Base-by-base conservation (phyloP, 2,797 vertebrate genomes). In the Ctenochaetus hawaiiensis region DNA sequence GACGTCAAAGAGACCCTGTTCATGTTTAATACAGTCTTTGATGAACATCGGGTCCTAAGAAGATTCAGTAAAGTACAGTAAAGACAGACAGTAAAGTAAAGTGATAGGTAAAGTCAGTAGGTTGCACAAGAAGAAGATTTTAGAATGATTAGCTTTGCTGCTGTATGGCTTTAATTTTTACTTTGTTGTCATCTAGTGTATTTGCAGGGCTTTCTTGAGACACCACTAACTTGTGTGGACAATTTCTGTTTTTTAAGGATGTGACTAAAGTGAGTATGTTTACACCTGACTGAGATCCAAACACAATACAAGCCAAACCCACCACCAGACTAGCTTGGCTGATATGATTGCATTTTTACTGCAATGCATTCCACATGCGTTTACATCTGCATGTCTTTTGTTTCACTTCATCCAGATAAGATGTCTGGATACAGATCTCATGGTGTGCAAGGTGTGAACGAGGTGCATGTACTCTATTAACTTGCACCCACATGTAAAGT, bases 211-310 rank as follows among this genome's bases (percentile, higher is more conserved):
- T 9, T 10, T 23, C 20, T 44, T 44, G 13, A 44, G 26, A 68
- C n/a, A 16, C 17, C 26, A 37, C 11, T 2, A 23, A 59, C 54
- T 23, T 48, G 53, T 37, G 30, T 41, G 39, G 23, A 8, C 43
- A 18, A 23, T 45, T 44, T 8, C 6, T 60, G 39, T 23, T n/a
- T 12, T 44, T 45, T 34, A 12, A 49, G 13, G 30, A 58, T 16
- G 37, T 39, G 57, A 54, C 57, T 13, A 39, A 20, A 52, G 3
- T 30, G 63, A 65, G 14, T 23, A 39, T 58, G 41, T 44, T 44
- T 37, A 72, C 49, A 63, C 23, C 43, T 9, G 45, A 4, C 20
- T 45, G 22, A 45, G 48, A 61, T 72, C 49, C 75, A 69, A 23
- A 52, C 44, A 34, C 14, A 20, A 10, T 4, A 9, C n/a, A 18